Percentiles rank a stretch among this genome's conserved stretches.
These are phyloP conservation scores for Tridacna crocea DNA, from an alignment of 2,888 invertebrate genomes.

Conservation along the genomic window DNA sequence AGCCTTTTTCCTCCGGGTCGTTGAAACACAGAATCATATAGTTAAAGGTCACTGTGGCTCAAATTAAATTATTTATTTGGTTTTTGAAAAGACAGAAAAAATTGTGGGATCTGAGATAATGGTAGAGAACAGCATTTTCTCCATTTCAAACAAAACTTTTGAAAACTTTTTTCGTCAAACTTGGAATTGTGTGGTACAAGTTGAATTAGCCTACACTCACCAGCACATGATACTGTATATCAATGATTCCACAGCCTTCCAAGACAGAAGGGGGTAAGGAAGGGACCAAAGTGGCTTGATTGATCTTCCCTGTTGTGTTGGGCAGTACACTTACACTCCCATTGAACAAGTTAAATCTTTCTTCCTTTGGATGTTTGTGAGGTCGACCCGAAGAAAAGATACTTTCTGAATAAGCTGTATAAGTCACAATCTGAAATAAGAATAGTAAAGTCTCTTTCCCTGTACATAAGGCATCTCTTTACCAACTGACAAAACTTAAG, in stretches of 20 bases:
- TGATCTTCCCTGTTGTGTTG: constrained; percentile 93
- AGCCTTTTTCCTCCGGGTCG: too few relatives aligned
- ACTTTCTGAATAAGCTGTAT: constrained; percentile 72
- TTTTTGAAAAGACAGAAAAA: too few relatives aligned
- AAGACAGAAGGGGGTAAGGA: constrained; percentile 97
- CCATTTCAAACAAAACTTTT: neutral
- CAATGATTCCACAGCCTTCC: constrained; percentile 96
- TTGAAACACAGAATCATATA: neutral
- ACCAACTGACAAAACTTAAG: too few relatives aligned
- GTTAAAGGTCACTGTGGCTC: neutral
- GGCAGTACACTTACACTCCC: constrained; percentile 93
- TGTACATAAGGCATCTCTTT: too few relatives aligned
- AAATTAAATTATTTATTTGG: neutral
- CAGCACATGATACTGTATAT: constrained; percentile 89
- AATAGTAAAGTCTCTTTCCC: neutral
- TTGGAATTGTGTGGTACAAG: neutral
- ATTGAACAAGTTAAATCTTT: constrained; percentile 87
- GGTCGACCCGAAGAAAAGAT: constrained; percentile 87
- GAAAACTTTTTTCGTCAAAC: neutral
- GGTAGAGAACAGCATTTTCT: too few relatives aligned
- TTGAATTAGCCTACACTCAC: constrained; percentile 56
- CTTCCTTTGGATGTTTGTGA: constrained; percentile 75
- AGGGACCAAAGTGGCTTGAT: constrained; percentile 95
- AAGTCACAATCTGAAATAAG: constrained; percentile 68
- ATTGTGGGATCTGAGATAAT: too few relatives aligned